Evolutionary conservation across 2,797 vertebrate genomes (phyloP).

Genomic region (Meriones psammophilus): DNA sequence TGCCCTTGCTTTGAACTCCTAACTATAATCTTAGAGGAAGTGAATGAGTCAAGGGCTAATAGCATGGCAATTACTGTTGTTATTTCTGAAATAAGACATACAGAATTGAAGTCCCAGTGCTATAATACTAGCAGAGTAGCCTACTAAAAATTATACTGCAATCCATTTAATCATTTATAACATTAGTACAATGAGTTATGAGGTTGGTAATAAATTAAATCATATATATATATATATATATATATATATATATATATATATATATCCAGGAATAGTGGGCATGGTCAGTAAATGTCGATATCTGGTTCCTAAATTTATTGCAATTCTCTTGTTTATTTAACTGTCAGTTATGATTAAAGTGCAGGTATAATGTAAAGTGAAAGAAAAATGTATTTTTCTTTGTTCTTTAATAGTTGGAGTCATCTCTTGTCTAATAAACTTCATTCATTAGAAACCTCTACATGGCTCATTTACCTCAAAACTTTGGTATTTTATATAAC

Average conservation of each 20-base stretch:
- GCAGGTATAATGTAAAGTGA: neutral
- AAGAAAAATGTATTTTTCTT: neutral
- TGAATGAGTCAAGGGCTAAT: neutral
- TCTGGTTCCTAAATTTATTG: neutral
- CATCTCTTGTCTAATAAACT: neutral
- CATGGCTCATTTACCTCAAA: neutral
- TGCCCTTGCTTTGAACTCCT: neutral
- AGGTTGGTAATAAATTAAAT: neutral
- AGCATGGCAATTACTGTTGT: neutral
- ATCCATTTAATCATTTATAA: conserved; percentile 26
- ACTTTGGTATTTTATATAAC: neutral
- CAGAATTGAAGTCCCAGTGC: neutral
- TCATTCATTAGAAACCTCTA: neutral
- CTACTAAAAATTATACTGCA: neutral
- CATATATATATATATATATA: neutral
- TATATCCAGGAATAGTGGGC: neutral
- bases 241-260: neutral
- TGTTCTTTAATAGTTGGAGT: neutral
- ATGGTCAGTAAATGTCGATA: neutral
- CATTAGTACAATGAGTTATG: neutral
- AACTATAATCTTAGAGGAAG: neutral
- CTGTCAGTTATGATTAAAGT: neutral
- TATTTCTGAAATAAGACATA: neutral
- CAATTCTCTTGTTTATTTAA: neutral
- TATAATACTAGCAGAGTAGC: neutral